phyloP scores from a whole-genome alignment of 2,113 vertebrate genomes.

The Tupaia chinensis region DNA sequence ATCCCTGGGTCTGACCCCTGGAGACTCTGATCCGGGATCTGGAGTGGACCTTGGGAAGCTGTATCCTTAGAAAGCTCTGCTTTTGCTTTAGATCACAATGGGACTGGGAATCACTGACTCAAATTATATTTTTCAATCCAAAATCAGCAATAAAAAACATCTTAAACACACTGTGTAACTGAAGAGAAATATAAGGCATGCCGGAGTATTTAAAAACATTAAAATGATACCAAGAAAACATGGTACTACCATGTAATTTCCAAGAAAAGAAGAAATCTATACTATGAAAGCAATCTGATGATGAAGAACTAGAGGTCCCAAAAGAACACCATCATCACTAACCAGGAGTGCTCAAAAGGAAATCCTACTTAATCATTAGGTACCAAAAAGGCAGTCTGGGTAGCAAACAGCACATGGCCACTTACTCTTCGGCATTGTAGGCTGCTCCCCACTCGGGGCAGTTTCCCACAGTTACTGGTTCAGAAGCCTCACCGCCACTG shows the following conservation, averaged over 20 bases:
- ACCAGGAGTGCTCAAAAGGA: background rate
- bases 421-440: background rate
- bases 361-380: background rate
- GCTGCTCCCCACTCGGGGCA: background rate
- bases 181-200: background rate
- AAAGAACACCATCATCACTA: background rate
- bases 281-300: background rate
- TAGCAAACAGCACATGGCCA: background rate
- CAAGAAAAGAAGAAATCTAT: background rate
- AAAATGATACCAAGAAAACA: constrained; percentile 36
- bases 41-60: background rate
- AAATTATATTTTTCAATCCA: constrained; percentile 39
- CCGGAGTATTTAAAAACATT: constrained; percentile 38
- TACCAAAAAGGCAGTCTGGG: background rate
- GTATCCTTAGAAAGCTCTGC: background rate
- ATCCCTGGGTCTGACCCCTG: background rate
- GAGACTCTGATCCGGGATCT: background rate
- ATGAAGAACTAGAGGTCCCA: background rate
- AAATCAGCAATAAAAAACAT: constrained; percentile 42
- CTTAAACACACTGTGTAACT: constrained; percentile 43
- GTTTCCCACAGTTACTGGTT: background rate
- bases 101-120: background rate
- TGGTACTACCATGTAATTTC: background rate
- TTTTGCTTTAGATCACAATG: background rate
- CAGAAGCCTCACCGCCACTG: background rate